Evolutionary conservation across 2,888 invertebrate species (phyloP), one percentile per base, ranked within the genome.

Genomic region (Isotomurus palustris): DNA sequence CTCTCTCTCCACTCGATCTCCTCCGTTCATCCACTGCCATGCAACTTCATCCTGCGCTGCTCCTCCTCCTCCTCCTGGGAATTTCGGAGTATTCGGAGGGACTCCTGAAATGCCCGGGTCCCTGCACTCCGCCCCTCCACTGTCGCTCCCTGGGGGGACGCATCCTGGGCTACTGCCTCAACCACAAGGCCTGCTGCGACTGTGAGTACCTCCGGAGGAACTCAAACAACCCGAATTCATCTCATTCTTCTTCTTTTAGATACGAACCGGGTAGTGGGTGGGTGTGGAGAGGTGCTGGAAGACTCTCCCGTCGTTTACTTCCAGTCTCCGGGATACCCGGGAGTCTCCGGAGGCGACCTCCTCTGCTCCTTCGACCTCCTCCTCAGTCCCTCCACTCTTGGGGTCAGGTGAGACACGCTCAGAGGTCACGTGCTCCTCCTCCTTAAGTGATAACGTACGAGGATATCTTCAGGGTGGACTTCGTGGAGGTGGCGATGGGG

Each of bases 401-500:
- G 67, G 40, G 56, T 67, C 10, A 54, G 62, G 60, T 62, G 14
- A 24, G 24, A 24, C 40, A 22, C n/a, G 14, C 36, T 48, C n/a
- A n/a, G n/a, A n/a, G n/a, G n/a, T n/a, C n/a, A n/a, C n/a, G n/a
- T n/a, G n/a, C n/a, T n/a, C n/a, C n/a, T n/a, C n/a, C n/a, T n/a
- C n/a, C n/a, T n/a, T n/a, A n/a, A n/a, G n/a, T n/a, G n/a, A 38
- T 24, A 24, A 1, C 2, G 2, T n/a, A n/a, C n/a, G n/a, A n/a
- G n/a, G n/a, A n/a, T n/a, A n/a, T n/a, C 38, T 38, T 19, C 21
- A 58, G 61, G 25, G 25, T 67, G 5, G 64, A 67, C 36, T 67
- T 67, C 51, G 29, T 67, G 10, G 62, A 64, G 48, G n/a, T 67
- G 5, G 38, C 55, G 17, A 58, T 67, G 53, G 65, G 63, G 10